phyloP scores from a whole-genome alignment of 2,888 invertebrate species.

The Mantis religiosa region DNA sequence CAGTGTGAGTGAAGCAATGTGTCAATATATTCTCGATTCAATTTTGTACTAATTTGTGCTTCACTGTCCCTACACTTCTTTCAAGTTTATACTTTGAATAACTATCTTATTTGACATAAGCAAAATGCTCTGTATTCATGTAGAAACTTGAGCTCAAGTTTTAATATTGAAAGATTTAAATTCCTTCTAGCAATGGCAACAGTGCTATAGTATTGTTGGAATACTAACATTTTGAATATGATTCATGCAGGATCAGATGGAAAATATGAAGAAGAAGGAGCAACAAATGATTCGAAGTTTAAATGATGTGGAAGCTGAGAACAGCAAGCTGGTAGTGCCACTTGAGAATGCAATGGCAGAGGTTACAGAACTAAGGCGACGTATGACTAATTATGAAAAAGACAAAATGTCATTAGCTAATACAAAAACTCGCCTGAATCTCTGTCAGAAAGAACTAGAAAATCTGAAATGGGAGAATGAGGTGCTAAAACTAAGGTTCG shows the following conservation, averaged over 20 bases:
- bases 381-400: constrained; percentile 79
- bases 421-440: constrained; percentile 50
- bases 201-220: too few relatives aligned
- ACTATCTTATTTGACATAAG: too few relatives aligned
- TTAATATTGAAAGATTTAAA: too few relatives aligned
- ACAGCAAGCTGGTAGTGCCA: constrained; percentile 69
- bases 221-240: neutral
- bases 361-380: constrained; percentile 66
- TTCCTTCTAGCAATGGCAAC: neutral
- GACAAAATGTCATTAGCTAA: constrained; percentile 71
- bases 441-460: constrained; percentile 49
- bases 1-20: too few relatives aligned
- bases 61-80: too few relatives aligned
- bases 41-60: too few relatives aligned
- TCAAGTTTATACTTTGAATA: too few relatives aligned
- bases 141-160: too few relatives aligned
- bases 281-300: constrained; percentile 70
- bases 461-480: constrained; percentile 61
- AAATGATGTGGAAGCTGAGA: constrained; percentile 64
- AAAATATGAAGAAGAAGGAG: constrained; percentile 69
- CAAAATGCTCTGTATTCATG: too few relatives aligned
- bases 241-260: constrained; percentile 64
- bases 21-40: too few relatives aligned
- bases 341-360: constrained; percentile 66
- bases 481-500: constrained; percentile 71